Conservation (phyloP, 2,113 vertebrate genomes). For the sheep (Ovis aries) region ARS-UI_Ramb_v3.0 NC_056064.1:62180001-62180500, state of each 20-base stretch:
- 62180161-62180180: not conserved
- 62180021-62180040: not conserved
- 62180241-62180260: not conserved
- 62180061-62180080: not conserved
- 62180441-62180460: not conserved
- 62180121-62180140: not conserved
- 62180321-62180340: not conserved
- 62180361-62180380: not conserved
- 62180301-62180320: not conserved
- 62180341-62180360: not conserved
- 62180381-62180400: not conserved
- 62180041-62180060: not conserved
- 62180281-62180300: not conserved
- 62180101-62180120: not conserved
- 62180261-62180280: not conserved
- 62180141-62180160: not conserved
- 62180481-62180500: not conserved
- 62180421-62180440: not conserved
- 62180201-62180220: fast-evolving
- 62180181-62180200: not conserved
- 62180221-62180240: not conserved
- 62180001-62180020: not conserved
- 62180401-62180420: not conserved
- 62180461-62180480: not conserved
- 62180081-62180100: not conserved